phyloP scores from a whole-genome alignment of 2,113 vertebrate species.

The Thamnophis sirtalis region DNA sequence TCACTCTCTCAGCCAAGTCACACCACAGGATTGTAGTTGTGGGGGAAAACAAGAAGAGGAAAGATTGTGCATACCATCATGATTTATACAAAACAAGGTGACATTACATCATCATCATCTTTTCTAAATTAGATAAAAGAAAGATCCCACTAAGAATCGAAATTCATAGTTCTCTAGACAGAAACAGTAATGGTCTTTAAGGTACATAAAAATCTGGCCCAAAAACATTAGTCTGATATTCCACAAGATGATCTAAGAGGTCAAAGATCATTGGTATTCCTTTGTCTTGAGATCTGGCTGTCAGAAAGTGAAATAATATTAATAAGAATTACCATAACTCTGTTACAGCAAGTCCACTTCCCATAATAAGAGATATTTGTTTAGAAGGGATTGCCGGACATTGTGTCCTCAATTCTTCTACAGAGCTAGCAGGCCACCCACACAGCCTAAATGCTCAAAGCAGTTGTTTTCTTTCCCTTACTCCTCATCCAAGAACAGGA shows the following conservation, averaged over 20 bases:
- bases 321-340: constrained; percentile 28
- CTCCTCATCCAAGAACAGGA: constrained; percentile 60
- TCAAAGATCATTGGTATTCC: background rate
- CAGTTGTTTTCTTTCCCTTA: constrained; percentile 51
- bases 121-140: background rate
- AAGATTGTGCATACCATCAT: background rate
- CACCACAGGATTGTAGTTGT: background rate
- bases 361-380: constrained; percentile 52
- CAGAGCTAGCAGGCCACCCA: constrained; percentile 58
- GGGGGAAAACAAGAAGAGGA: background rate
- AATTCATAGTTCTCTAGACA: background rate
- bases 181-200: background rate
- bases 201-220: background rate
- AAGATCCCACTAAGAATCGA: background rate
- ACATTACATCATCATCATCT: background rate
- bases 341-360: constrained; percentile 17
- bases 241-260: constrained; percentile 21
- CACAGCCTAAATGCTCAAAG: constrained; percentile 49
- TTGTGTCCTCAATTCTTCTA: constrained; percentile 36
- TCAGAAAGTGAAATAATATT: constrained; percentile 24
- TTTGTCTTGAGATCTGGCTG: constrained; percentile 41
- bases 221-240: background rate
- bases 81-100: background rate
- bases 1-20: background rate
- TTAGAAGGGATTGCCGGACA: constrained; percentile 37